phyloP scores from a whole-genome alignment of 2,888 invertebrate genomes.

The Apantesis nais region DNA sequence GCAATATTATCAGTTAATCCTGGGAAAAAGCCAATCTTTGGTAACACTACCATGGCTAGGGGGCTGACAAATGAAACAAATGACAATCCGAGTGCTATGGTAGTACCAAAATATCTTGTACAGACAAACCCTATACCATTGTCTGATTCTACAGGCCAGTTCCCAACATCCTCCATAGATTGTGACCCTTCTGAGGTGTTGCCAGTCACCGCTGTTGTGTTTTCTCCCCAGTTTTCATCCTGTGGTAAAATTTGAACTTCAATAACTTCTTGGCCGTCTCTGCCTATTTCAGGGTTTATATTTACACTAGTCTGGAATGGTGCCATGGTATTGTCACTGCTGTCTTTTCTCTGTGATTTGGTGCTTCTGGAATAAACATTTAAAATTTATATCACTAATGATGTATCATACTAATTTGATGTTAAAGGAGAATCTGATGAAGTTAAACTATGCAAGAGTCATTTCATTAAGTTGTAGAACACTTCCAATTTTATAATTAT shows the following conservation, averaged over 20 bases:
- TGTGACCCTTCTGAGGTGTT: constrained; percentile 98
- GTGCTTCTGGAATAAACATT: constrained; percentile 82
- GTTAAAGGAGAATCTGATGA: not conserved
- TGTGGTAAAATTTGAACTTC: constrained; percentile 98
- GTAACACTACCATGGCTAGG: constrained; percentile 96
- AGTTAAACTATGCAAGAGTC: not conserved
- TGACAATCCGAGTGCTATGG: constrained; percentile 91
- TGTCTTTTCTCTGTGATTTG: constrained; percentile 88
- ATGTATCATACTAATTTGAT: not conserved
- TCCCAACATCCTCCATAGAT: constrained; percentile 95
- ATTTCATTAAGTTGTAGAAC: no score
- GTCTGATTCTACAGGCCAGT: constrained; percentile 92
- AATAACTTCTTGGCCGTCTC: constrained; percentile 95
- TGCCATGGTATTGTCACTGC: constrained; percentile 89
- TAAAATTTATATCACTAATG: not conserved
- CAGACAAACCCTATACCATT: constrained; percentile 90
- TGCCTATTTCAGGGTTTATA: constrained; percentile 90
- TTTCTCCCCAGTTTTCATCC: constrained; percentile 99
- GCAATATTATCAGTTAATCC: constrained; percentile 89
- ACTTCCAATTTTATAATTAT: no score
- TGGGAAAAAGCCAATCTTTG: constrained; percentile 94
- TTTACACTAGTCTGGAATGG: constrained; percentile 95
- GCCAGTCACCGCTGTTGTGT: constrained; percentile 98
- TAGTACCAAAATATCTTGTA: constrained; percentile 93
- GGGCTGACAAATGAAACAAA: constrained; percentile 96